phyloP scores from a whole-genome alignment of 2,888 invertebrate genomes.

The Perithous albicinctus region DNA sequence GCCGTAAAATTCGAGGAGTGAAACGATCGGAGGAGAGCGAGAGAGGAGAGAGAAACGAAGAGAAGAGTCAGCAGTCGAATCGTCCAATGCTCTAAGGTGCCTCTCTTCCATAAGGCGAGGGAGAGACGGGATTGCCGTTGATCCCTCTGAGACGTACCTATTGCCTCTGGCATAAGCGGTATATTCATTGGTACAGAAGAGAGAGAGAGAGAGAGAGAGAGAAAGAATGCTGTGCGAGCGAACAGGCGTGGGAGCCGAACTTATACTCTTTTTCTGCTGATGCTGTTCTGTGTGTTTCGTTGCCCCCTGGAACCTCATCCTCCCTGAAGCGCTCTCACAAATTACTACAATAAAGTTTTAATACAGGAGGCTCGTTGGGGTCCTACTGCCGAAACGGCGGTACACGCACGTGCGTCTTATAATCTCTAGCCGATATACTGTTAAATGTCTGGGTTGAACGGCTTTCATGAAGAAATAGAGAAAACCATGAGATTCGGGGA shows the following conservation, averaged over 20 bases:
- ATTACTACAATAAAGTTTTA: constrained; percentile 80
- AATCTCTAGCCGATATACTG: not conserved
- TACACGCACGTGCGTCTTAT: constrained; percentile 70
- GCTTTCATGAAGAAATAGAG: not conserved
- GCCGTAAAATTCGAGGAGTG: constrained; percentile 54
- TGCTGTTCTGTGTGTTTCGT: constrained; percentile 51
- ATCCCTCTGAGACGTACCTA: not conserved
- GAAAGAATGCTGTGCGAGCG: no score
- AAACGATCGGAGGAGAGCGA: constrained; percentile 10
- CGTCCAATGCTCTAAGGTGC: not conserved
- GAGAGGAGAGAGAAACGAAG: no score
- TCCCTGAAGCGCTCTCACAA: constrained; percentile 71
- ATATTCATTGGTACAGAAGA: constrained; percentile 31
- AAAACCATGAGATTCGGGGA: constrained; percentile 16
- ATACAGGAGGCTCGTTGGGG: constrained; percentile 71
- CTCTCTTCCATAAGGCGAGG: not conserved
- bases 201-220: not conserved
- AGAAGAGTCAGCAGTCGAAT: not conserved
- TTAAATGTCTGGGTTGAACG: not conserved
- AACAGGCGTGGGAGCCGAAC: constrained; percentile 77
- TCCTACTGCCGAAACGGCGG: constrained; percentile 28
- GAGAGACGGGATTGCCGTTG: not conserved
- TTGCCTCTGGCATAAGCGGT: constrained; percentile 12
- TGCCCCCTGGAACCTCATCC: constrained; percentile 47
- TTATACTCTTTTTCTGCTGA: constrained; percentile 43